phyloP scores from a whole-genome alignment of 2,113 vertebrate genomes.

The Crypturellus undulatus region DNA sequence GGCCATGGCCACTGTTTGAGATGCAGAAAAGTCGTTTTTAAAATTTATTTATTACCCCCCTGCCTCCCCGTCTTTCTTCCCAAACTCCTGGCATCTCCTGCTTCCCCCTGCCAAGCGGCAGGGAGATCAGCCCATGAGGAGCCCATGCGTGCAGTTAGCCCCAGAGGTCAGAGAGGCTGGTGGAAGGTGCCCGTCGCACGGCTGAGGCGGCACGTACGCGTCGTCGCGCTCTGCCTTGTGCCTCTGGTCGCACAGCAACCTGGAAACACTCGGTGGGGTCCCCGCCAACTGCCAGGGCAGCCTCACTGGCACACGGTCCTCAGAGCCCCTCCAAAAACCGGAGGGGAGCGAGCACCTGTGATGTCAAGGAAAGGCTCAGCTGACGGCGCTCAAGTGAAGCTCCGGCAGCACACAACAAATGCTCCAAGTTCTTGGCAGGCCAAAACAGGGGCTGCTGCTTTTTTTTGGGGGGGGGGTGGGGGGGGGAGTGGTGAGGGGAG shows the following conservation, averaged over 20 bases:
- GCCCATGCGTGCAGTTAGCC: fast-evolving
- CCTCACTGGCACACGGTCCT: background rate
- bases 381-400: background rate
- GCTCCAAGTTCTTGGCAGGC: constrained; percentile 65
- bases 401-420: background rate
- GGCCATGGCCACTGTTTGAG: background rate
- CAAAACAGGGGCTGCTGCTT: constrained; percentile 31
- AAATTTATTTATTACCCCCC: background rate
- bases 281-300: background rate
- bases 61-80: background rate
- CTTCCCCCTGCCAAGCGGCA: background rate
- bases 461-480: constrained; percentile 33
- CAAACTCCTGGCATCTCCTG: fast-evolving
- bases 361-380: constrained; percentile 36
- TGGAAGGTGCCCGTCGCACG: background rate
- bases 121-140: background rate
- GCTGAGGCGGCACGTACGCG: constrained; percentile 14
- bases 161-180: constrained; percentile 1
- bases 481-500: background rate
- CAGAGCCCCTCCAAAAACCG: background rate
- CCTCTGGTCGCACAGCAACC: constrained; percentile 39
- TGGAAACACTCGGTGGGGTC: background rate
- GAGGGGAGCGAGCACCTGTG: background rate
- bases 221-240: background rate
- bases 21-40: background rate